Base-by-base conservation (phyloP, 2,797 vertebrate species). In the Acanthiza pusilla region DNA sequence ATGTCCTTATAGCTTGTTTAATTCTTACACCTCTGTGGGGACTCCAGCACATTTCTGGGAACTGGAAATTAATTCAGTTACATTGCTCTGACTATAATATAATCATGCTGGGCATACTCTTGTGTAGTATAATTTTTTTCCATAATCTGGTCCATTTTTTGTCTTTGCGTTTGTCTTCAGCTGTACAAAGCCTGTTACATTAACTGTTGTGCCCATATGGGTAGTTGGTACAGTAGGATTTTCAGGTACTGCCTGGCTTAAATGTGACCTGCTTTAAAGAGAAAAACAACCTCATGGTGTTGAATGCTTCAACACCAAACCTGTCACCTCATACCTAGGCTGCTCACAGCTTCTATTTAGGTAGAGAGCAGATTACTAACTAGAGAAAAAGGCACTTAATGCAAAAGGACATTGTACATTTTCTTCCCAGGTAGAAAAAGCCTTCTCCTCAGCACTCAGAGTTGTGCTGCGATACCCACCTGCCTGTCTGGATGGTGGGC, bases 51-150 rank as follows among this genome's bases (percentile, higher is more conserved):
- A 14, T 81, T 96, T 95, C 85, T 93, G 82, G 79, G 70, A 91
- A 83, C 47, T 91, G 70, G 68, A 91, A 92, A 95, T 94, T 88
- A 93, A 93, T 95, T 86, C 85, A 34, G 60, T 91, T 96, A 86
- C 91, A 90, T 84, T 0, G 1, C 60, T 86, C 45, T 57, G 67
- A 51, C 83, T 72, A 34, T 73, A 88, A 81, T 86, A 48, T 57
- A 70, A 91, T 71, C 53, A 58, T 76, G 85, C 71, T 90, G 73
- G 76, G 60, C 73, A 71, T 88, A 48, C 26, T 75, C 36, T 43
- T 66, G 40, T 90, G 55, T 67, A 79, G 63, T 75, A 40, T 60
- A 83, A 34, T 84, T 66, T 94, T 53, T 88, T 88, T 79, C 26
- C 21, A 17, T 55, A 81, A 76, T 55, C 54, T 91, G 87, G 48